Evolutionary conservation across 92 coral and sea anemone genomes (phyloP), one percentile per base, ranked within the genome.

Genomic region (Plumapathes pennacea): DNA sequence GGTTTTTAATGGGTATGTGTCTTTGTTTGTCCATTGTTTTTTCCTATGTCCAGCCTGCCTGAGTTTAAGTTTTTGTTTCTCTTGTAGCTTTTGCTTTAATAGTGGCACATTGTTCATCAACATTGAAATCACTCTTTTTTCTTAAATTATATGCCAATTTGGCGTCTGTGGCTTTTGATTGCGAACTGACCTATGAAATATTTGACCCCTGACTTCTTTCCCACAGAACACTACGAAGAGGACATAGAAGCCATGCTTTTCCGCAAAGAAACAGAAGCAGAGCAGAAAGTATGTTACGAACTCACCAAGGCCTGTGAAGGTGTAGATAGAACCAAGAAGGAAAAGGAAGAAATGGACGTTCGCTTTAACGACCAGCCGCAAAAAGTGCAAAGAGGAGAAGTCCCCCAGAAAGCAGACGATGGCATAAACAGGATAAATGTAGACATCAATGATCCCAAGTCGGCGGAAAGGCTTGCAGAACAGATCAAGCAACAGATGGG

Each of bases 221-320:
- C 12, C 38, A 0, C 69, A 94, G 99, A 94, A 58, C 78, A 86
- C 46, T 90, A 84, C 15, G 99, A 94, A 37, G 99, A 94, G 52
- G 99, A 94, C 12, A 81, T 94, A 15, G 99, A 94, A 70, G 38
- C 64, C 44, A 40, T 76, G 15, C 68, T 94, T 38, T 58, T 46
- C 4, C 38, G 14, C 22, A 83, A 78, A 28, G 67, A 64, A 10
- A 31, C 71, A 7, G 88, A 84, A 42, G 60, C 81, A 34, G 99
- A 94, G 48, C 62, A 89, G 21, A 72, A 71, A 43, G 79, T 94
- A n/a, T 94, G 99, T 55, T 81, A 84, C 43, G 85, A 84, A 57
- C 60, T 94, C 29, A 72, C 94, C 3, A 73, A 81, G 50, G 99
- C 99, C 3, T 94, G 99, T 39, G 86, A 89, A 60, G 99, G 99